Conservation (phyloP, 2,113 vertebrate genomes). For the Hemichromis elongatus region DNA sequence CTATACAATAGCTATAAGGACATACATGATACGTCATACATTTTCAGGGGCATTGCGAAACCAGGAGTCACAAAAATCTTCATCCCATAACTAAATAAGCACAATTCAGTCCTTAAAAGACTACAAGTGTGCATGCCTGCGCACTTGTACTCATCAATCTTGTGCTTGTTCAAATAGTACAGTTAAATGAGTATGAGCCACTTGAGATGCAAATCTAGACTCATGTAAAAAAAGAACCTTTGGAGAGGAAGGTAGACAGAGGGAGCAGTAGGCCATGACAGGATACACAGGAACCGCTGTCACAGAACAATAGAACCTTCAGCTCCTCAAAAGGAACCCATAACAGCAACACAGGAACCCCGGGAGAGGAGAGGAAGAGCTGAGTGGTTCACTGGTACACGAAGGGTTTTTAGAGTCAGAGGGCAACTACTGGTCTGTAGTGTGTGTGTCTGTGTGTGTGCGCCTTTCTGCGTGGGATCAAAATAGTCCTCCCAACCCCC, state of each 20-base stretch:
- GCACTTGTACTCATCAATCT: not conserved
- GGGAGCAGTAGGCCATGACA: slow-evolving; percentile 42
- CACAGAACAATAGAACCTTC: slow-evolving; percentile 52
- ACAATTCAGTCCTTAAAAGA: not conserved
- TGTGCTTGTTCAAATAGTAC: not conserved
- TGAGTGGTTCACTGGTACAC: slow-evolving; percentile 40
- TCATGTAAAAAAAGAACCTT: slow-evolving; percentile 1
- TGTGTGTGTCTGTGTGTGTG: not conserved
- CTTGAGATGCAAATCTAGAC: slow-evolving; percentile 25
- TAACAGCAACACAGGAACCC: slow-evolving; percentile 72
- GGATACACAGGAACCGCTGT: slow-evolving; percentile 61
- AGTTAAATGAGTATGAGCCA: slow-evolving; percentile 10
- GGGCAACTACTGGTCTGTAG: slow-evolving; percentile 33
- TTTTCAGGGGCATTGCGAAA: not conserved
- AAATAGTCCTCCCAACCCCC: slow-evolving; percentile 7
- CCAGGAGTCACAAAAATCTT: not conserved
- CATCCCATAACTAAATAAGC: not conserved
- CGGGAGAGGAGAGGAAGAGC: slow-evolving; percentile 15
- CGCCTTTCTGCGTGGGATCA: not conserved
- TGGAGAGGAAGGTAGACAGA: slow-evolving; percentile 23
- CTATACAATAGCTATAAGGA: not conserved
- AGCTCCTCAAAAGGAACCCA: slow-evolving; percentile 64
- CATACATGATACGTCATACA: not conserved
- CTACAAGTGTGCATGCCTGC: not conserved
- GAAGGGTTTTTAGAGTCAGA: slow-evolving; percentile 52